phyloP scores from a whole-genome alignment of 2,797 vertebrate genomes.

The Dendrocincla tyrannina region DNA sequence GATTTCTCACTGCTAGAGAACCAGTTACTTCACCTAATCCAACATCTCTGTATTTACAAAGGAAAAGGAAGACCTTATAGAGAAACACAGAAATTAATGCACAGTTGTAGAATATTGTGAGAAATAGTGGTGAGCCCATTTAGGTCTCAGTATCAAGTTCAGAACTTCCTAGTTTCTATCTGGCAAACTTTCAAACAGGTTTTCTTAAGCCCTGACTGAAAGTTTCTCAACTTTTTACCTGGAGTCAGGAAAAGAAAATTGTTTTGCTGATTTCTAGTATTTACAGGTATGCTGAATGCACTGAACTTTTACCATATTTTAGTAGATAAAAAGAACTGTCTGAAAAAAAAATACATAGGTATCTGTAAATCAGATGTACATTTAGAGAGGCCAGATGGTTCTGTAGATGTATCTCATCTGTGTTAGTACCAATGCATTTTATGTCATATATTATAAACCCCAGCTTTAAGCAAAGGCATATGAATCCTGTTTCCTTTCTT shows the following conservation, averaged over 20 bases:
- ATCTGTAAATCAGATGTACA: constrained; percentile 1
- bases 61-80: neutral
- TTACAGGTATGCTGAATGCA: neutral
- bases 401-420: neutral
- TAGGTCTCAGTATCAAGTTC: neutral
- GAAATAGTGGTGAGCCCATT: neutral
- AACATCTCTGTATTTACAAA: neutral
- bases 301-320: neutral
- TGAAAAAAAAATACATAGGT: neutral
- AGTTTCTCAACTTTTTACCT: neutral
- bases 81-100: neutral
- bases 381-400: neutral
- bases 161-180: neutral
- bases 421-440: neutral
- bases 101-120: neutral
- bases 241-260: neutral
- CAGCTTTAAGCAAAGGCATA: neutral
- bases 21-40: neutral
- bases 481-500: neutral
- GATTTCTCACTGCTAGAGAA: neutral
- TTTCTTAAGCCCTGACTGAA: neutral
- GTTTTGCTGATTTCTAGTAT: constrained; percentile 4
- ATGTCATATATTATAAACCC: neutral
- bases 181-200: neutral
- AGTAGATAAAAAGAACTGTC: neutral